These are phyloP conservation scores for Coreoperca whiteheadi DNA, from an alignment of 2,113 vertebrate species.

Conservation along the genomic window DNA sequence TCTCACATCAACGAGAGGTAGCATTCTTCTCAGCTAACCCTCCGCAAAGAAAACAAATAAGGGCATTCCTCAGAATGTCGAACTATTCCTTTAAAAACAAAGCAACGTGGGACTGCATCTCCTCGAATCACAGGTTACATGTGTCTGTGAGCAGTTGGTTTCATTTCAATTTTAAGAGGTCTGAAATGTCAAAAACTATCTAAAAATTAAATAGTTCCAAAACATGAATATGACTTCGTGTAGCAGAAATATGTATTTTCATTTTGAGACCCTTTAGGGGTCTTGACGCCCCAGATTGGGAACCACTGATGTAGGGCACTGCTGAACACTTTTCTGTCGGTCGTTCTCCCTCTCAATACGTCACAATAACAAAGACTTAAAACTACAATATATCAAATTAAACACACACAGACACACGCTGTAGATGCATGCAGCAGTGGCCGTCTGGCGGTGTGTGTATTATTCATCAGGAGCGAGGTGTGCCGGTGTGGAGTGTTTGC, in stretches of 20 bases:
- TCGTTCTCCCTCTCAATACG: background rate
- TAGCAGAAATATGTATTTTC: background rate
- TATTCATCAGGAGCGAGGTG: conserved; percentile 88
- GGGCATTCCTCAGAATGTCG: background rate
- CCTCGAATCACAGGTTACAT: background rate
- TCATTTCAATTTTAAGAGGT: background rate
- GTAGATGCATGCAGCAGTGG: conserved; percentile 60
- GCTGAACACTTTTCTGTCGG: background rate
- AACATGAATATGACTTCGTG: background rate
- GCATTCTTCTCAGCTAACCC: no score
- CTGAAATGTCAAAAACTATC: background rate
- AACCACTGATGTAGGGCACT: background rate
- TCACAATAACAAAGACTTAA: conserved; percentile 3
- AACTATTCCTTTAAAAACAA: background rate
- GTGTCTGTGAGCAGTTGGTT: background rate
- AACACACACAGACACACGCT: conserved; percentile 36
- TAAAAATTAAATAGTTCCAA: no score
- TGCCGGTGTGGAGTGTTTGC: conserved; percentile 76
- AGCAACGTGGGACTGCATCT: background rate
- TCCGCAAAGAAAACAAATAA: no score
- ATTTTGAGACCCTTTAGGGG: background rate
- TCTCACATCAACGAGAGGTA: background rate
- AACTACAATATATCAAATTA: background rate
- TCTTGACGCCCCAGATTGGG: background rate
- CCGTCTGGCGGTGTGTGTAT: conserved; percentile 87